Evolutionary conservation across 1,140 invertebrate species (phyloP), one percentile per base, ranked within the genome.

Genomic region (Lasioglossum albipes): DNA sequence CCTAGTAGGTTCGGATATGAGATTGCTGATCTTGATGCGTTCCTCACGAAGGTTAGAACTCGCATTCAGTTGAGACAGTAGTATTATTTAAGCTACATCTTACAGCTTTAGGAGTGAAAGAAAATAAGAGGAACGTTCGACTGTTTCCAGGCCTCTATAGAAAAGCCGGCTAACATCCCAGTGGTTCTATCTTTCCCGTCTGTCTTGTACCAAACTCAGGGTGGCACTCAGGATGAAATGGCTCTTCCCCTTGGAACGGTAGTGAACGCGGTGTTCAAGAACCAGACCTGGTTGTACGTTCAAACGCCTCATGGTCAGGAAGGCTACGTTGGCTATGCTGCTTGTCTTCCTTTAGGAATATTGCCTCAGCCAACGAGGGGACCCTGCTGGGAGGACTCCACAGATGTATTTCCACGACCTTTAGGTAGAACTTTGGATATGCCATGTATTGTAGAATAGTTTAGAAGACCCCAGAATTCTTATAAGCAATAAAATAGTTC

Each of bases 251-350:
- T 97, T 67, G 97, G 97, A 12, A 97, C 97, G 90, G 96, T 97
- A 5, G 96, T 97, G 0, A 97, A 97, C 89, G 97, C 96, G 0
- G 95, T 97, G 9, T 97, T 97, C 90, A 97, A 97, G 91, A 97
- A 96, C 84, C 95, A 96, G 83, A 95, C 95, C 82, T 97, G 97
- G 97, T 90, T 97, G 2, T 97, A 97, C 86, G 96, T 96, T 2
- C 96, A 97, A 89, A 97, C 97, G 1, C 96, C 96, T 2, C 96
- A 96, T 82, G 95, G 95, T 0, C 95, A 97, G 76, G 96, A 97
- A 89, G 96, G 96, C 0, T 97, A 97, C 81, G 95, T 97, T 27
- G 94, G 95, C 57, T 97, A 97, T 81, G 94, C 94, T 10, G 95
- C 96, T 4, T 97, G 96, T 88, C 87, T 97, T 67, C 96, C 97